Base-by-base conservation (phyloP, 2,113 vertebrate genomes). In the Craseonycteris thonglongyai region DNA sequence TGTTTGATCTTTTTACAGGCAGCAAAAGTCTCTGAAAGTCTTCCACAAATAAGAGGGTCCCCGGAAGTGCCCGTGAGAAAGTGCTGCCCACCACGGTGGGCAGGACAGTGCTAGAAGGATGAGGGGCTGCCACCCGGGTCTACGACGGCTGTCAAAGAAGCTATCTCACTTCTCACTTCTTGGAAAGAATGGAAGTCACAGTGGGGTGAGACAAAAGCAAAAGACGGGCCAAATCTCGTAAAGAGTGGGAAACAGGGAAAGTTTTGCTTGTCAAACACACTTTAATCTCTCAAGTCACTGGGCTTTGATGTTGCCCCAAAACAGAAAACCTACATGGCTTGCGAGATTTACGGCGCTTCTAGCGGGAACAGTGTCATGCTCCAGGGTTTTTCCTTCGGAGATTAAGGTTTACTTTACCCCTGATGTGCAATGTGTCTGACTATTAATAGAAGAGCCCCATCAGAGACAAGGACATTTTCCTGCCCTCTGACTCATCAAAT, bases 221-320 rank as follows among this genome's bases (percentile, higher is more conserved):
- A 98, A 98, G 96, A 96, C 97, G 98, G 98, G 98, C 96, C 96
- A 97, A 97, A 96, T 86, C 98, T 97, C 95, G 63, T 96, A 96
- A 96, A 98, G 97, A 98, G 98, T 95, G 97, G 96, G 97, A 97
- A 96, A 90, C 76, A 92, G 98, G 96, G 96, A 98, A 98, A 98
- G 97, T 97, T 98, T 95, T 97, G 97, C 97, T 98, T 98, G 98
- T 98, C 98, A 97, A 97, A 97, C 97, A 98, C 97, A 98, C 98
- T 98, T 98, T 98, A 97, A 97, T 98, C 97, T 97, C 97, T 86
- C 51, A 94, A 98, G 96, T 98, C 96, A 88, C 95, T 61, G n/a
- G 79, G 76, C 96, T 98, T 98, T 98, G 98, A 98, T 98, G 97
- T 98, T 97, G 68, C 95, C 96, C 61, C n/a, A 95, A 98, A 98